Evolutionary conservation across 2,797 vertebrate species (phyloP).

Genomic region (Sebastiscus albofasciatus): DNA sequence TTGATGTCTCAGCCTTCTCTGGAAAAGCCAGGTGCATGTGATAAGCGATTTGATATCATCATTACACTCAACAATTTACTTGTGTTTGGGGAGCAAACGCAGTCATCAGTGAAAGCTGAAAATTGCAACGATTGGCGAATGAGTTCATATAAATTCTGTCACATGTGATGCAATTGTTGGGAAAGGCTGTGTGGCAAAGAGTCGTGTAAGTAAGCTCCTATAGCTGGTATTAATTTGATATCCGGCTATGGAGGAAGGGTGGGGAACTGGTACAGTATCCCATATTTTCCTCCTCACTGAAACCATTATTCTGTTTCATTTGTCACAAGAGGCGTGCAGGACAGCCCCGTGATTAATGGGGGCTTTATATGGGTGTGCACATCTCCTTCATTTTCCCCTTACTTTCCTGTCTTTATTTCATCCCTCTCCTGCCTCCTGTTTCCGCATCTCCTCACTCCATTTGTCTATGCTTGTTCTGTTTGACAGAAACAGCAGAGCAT

Average conservation of each 20-base stretch:
- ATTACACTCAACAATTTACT: constrained; percentile 44
- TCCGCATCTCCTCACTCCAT: constrained; percentile 21
- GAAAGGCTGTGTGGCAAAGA: constrained; percentile 28
- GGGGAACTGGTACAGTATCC: constrained; percentile 33
- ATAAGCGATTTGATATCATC: constrained; percentile 42
- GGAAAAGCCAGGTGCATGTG: constrained; percentile 33
- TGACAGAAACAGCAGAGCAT: constrained; percentile 62
- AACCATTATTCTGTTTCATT: constrained; percentile 82
- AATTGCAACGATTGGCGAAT: constrained; percentile 26
- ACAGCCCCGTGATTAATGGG: constrained; percentile 76
- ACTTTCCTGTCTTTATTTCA: constrained; percentile 48
- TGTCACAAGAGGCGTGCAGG: constrained; percentile 71
- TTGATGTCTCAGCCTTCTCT: neutral
- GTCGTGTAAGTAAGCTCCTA: constrained; percentile 27
- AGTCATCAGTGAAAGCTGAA: constrained; percentile 20
- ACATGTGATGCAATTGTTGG: constrained; percentile 24
- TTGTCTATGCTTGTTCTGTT: constrained; percentile 25
- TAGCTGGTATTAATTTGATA: constrained; percentile 60
- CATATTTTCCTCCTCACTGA: constrained; percentile 66
- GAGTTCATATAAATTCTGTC: constrained; percentile 36
- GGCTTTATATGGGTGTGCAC: constrained; percentile 65
- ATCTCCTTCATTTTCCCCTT: constrained; percentile 42
- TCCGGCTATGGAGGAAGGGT: constrained; percentile 29
- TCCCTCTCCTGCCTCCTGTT: constrained; percentile 16
- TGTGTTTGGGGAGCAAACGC: constrained; percentile 22